Percentiles rank a stretch among this genome's conserved stretches.
phyloP scores from a whole-genome alignment of 2,888 invertebrate genomes.

The Dione vanillae region DNA sequence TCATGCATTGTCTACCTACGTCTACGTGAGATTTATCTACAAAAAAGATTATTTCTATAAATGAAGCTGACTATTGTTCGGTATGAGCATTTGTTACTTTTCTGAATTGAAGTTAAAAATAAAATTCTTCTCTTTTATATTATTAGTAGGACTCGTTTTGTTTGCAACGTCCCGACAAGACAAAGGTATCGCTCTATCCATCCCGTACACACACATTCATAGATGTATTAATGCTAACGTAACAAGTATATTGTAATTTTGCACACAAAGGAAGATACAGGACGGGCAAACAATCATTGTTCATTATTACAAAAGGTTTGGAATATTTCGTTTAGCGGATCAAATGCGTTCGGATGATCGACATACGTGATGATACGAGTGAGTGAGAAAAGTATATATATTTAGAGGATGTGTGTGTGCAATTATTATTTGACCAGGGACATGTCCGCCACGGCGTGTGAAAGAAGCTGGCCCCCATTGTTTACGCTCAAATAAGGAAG shows the following conservation, averaged over 20 bases:
- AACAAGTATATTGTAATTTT: constrained; percentile 84
- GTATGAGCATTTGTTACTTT: constrained; percentile 80
- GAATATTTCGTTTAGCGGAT: constrained; percentile 83
- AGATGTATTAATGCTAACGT: constrained; percentile 75
- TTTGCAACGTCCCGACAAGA: constrained; percentile 82
- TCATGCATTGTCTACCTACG: constrained; percentile 73
- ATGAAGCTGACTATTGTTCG: constrained; percentile 81
- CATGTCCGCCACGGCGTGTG: constrained; percentile 82
- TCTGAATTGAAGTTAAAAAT: constrained; percentile 83
- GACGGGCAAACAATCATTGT: constrained; percentile 84
- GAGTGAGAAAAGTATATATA: constrained; percentile 61
- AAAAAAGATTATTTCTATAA: constrained; percentile 84
- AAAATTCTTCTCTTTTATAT: constrained; percentile 83
- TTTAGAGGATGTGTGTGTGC: constrained; percentile 69
- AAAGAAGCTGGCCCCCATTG: constrained; percentile 80
- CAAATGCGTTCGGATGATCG: constrained; percentile 77
- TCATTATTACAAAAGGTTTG: constrained; percentile 84
- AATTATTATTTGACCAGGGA: constrained; percentile 84
- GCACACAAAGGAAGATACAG: constrained; percentile 82
- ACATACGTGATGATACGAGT: constrained; percentile 69
- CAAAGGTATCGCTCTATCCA: constrained; percentile 82
- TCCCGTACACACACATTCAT: constrained; percentile 77
- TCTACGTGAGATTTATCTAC: constrained; percentile 82
- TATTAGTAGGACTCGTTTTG: constrained; percentile 82
- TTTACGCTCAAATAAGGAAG: constrained; percentile 83